phyloP scores from a whole-genome alignment of 2,113 vertebrate species.

The Bostrychus sinensis region DNA sequence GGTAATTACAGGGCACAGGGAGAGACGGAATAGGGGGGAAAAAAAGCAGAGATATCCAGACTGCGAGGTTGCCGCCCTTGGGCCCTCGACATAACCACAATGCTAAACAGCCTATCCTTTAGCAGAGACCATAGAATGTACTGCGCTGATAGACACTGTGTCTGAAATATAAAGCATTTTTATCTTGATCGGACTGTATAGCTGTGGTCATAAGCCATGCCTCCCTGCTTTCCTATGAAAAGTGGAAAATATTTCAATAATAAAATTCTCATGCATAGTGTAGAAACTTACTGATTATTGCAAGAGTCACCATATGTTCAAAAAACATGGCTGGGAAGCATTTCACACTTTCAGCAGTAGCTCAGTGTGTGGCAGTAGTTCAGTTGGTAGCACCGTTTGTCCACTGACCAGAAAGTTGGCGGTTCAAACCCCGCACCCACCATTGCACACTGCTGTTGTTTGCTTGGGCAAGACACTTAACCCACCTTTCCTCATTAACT shows the following conservation, averaged over 20 bases:
- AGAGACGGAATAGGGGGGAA: conserved; percentile 43
- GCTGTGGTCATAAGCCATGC: neutral
- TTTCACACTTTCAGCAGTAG: no score
- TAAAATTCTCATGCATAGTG: no score
- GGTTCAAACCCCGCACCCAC: no score
- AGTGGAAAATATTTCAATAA: neutral
- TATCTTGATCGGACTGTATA: neutral
- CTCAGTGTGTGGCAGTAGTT: no score
- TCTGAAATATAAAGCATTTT: neutral
- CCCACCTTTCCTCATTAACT: no score
- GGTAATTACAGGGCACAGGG: conserved; percentile 78
- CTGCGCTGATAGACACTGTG: neutral
- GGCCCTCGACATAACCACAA: conserved; percentile 64
- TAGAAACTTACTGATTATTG: no score
- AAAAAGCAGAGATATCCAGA: conserved; percentile 65
- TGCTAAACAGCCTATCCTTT: conserved; percentile 46
- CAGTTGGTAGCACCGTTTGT: no score
- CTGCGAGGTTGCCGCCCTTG: conserved; percentile 71
- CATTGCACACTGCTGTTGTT: no score
- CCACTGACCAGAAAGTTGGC: no score
- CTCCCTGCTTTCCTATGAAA: neutral
- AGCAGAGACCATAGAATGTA: conserved; percentile 20
- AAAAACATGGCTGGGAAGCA: no score
- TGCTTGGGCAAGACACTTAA: no score
- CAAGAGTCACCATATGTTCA: neutral